Evolutionary conservation across 1,140 invertebrate species (phyloP).

Genomic region (Holcopasites calliopsidis): DNA sequence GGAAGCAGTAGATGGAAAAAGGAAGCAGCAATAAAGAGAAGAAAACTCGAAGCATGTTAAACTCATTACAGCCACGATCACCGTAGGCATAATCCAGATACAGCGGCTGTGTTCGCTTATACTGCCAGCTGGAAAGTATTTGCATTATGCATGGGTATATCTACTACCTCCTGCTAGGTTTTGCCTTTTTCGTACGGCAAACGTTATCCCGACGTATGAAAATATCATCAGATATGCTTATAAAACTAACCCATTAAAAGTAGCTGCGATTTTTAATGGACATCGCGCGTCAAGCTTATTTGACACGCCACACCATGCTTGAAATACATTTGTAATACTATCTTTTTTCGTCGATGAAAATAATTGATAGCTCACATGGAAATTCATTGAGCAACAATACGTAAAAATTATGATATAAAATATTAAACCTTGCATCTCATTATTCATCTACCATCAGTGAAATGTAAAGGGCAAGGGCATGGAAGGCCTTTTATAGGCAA

Average conservation of each 20-base stretch:
- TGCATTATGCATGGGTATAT: conserved; percentile 45
- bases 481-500: no score
- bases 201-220: conserved; percentile 19
- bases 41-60: conserved; percentile 39
- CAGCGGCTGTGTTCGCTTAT: not conserved
- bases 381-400: no score
- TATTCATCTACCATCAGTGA: no score
- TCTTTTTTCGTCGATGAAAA: not conserved
- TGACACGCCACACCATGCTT: not conserved
- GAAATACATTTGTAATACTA: not conserved
- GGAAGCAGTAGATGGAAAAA: conserved; percentile 14
- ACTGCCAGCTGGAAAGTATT: conserved; percentile 25
- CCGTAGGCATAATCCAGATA: conserved; percentile 45
- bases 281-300: no score
- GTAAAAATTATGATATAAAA: no score
- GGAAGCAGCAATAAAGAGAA: conserved; percentile 22
- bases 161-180: conserved; percentile 29
- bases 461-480: no score
- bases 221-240: conserved; percentile 20
- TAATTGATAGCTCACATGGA: not conserved
- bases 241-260: not conserved
- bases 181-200: conserved; percentile 7
- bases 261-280: not conserved
- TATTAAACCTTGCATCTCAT: no score
- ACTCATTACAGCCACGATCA: conserved; percentile 50